Evolutionary conservation across 2,113 vertebrate species (phyloP).

Genomic region (Sinocyclocheilus rhinocerous): DNA sequence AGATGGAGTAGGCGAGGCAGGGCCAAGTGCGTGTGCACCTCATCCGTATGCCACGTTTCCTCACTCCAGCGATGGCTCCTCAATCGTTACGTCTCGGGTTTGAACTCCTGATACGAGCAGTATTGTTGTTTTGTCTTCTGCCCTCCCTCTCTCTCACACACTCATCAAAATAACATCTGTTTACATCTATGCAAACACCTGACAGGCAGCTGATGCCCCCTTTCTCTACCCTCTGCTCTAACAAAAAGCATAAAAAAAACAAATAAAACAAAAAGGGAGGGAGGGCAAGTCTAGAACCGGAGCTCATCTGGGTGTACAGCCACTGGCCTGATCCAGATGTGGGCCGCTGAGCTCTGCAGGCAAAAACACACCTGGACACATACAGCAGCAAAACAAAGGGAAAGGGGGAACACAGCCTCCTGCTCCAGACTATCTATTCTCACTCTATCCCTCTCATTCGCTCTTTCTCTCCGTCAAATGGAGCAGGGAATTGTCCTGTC

Average conservation of each 20-base stretch:
- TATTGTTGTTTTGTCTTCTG: slow-evolving; percentile 61
- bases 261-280: background rate
- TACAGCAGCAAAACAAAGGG: slow-evolving; percentile 40
- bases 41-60: slow-evolving; percentile 50
- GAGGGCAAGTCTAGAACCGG: slow-evolving; percentile 35
- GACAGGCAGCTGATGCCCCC: slow-evolving; percentile 74
- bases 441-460: no score
- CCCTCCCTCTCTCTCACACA: slow-evolving; percentile 45
- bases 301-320: slow-evolving; percentile 61
- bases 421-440: background rate
- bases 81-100: slow-evolving; percentile 72
- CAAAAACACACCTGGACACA: slow-evolving; percentile 61
- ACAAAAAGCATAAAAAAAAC: slow-evolving; percentile 31
- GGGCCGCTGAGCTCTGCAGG: slow-evolving; percentile 43
- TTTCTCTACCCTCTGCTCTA: slow-evolving; percentile 19
- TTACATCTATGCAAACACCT: slow-evolving; percentile 74
- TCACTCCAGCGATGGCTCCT: slow-evolving; percentile 67
- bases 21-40: slow-evolving; percentile 46
- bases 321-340: slow-evolving; percentile 62
- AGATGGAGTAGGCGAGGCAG: slow-evolving; percentile 67
- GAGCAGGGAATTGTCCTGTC: slow-evolving; percentile 11
- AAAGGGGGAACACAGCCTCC: background rate
- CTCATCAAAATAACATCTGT: slow-evolving; percentile 82
- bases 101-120: slow-evolving; percentile 50
- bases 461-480: background rate